These are phyloP conservation scores for Ptilodon capucinus DNA, from an alignment of 2,888 invertebrate genomes.

Conservation along the genomic window DNA sequence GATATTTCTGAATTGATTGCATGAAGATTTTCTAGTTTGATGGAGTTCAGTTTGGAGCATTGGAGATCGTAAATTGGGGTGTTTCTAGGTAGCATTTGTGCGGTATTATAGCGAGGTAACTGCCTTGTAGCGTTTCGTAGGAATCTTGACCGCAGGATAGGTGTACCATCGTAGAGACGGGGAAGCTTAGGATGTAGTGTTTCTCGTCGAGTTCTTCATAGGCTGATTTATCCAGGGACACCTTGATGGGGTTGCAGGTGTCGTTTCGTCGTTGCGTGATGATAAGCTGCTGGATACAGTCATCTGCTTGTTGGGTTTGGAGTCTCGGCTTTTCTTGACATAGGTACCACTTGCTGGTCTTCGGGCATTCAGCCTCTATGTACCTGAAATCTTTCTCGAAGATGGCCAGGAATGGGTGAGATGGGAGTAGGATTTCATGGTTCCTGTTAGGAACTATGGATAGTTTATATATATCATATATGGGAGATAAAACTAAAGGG, in stretches of 20 bases:
- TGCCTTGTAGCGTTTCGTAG: conserved; percentile 10
- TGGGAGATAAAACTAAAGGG: conserved; percentile 2
- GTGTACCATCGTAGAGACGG: conserved; percentile 13
- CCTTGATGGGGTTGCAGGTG: conserved; percentile 4
- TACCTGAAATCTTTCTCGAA: conserved; percentile 6
- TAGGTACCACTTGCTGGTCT: conserved; percentile 3
- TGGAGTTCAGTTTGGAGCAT: neutral
- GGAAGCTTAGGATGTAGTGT: conserved; percentile 20
- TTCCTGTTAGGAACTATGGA: conserved; percentile 14
- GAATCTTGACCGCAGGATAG: conserved; percentile 15
- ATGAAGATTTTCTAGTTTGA: neutral
- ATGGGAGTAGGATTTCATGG: conserved; percentile 8
- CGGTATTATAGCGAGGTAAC: conserved; percentile 3
- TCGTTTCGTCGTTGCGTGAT: neutral
- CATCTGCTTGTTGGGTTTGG: neutral
- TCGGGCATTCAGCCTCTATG: conserved; percentile 13
- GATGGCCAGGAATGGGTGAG: conserved; percentile 16
- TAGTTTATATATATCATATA: conserved; percentile 7
- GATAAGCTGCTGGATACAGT: conserved; percentile 12
- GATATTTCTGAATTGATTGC: neutral
- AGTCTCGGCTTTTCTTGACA: neutral
- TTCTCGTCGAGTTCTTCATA: conserved; percentile 15
- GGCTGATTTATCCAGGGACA: conserved; percentile 8
- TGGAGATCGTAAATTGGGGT: conserved; percentile 3
- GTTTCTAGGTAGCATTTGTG: neutral